Evolutionary conservation across 1,140 invertebrate genomes (phyloP).

Genomic region (Hylyphantes graminicola): DNA sequence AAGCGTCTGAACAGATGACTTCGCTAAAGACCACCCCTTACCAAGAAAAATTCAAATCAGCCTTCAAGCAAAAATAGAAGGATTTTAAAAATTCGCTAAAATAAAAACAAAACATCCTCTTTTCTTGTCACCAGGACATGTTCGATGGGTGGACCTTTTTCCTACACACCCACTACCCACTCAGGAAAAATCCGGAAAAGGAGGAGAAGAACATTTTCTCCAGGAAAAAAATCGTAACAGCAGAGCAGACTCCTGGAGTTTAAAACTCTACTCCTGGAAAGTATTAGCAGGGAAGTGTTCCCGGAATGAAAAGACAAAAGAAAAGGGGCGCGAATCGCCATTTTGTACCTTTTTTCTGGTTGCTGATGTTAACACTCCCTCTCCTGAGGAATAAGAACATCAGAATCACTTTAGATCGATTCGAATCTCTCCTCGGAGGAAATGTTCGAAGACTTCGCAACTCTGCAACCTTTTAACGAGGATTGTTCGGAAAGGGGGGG

Average conservation of each 20-base stretch:
- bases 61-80: too few relatives aligned
- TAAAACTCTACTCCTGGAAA: slow-evolving; percentile 42
- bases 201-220: slow-evolving; percentile 4
- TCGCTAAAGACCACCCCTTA: too few relatives aligned
- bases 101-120: too few relatives aligned
- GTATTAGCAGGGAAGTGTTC: slow-evolving; percentile 41
- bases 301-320: slow-evolving; percentile 20
- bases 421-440: slow-evolving; percentile 40
- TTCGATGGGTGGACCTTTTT: too few relatives aligned
- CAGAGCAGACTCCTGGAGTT: slow-evolving; percentile 1
- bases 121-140: too few relatives aligned
- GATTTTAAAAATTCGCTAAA: too few relatives aligned
- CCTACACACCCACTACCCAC: neutral
- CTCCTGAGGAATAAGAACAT: slow-evolving; percentile 58
- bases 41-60: too few relatives aligned
- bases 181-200: slow-evolving; percentile 19
- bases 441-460: slow-evolving; percentile 44
- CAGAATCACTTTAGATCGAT: slow-evolving; percentile 58
- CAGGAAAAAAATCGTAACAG: neutral
- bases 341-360: slow-evolving; percentile 35
- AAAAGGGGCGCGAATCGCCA: slow-evolving; percentile 42
- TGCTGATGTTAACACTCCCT: slow-evolving; percentile 49
- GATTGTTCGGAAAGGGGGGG: slow-evolving; percentile 35
- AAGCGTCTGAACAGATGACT: too few relatives aligned
- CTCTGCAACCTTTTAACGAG: slow-evolving; percentile 46